Evolutionary conservation across 2,888 invertebrate species (phyloP).

Genomic region (Polyommatus icarus): DNA sequence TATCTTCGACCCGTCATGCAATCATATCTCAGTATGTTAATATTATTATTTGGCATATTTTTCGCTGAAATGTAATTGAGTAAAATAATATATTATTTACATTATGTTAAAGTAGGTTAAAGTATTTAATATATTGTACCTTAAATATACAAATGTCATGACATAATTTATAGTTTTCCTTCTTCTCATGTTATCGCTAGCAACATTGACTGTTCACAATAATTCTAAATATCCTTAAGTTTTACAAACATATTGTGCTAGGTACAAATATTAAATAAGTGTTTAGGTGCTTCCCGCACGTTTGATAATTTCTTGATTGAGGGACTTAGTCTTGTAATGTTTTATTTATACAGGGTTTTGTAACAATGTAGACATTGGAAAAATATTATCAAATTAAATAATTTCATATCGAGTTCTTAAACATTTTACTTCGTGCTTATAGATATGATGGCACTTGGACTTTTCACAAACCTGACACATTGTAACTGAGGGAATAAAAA

Average conservation of each 20-base stretch:
- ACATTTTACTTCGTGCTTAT: conserved; percentile 6
- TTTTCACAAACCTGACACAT: neutral
- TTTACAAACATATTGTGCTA: conserved; percentile 23
- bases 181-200: conserved; percentile 17
- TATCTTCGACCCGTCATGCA: conserved; percentile 34
- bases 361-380: conserved; percentile 23
- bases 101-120: conserved; percentile 33
- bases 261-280: conserved; percentile 30
- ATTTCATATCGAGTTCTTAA: conserved; percentile 22
- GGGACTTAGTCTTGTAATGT: conserved; percentile 22
- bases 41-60: conserved; percentile 17
- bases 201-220: conserved; percentile 5
- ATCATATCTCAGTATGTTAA: conserved; percentile 26
- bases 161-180: conserved; percentile 27
- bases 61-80: conserved; percentile 39
- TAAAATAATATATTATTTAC: conserved; percentile 62
- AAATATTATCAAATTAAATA: conserved; percentile 5
- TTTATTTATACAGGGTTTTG: conserved; percentile 27
- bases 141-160: conserved; percentile 40
- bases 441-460: conserved; percentile 26
- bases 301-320: conserved; percentile 9
- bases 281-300: conserved; percentile 4
- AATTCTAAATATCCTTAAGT: conserved; percentile 12
- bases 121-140: conserved; percentile 40
- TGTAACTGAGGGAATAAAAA: neutral